Evolutionary conservation across 2,888 invertebrate species (phyloP), one percentile per base, ranked within the genome.

Genomic region (Tricholauxania praeusta): DNA sequence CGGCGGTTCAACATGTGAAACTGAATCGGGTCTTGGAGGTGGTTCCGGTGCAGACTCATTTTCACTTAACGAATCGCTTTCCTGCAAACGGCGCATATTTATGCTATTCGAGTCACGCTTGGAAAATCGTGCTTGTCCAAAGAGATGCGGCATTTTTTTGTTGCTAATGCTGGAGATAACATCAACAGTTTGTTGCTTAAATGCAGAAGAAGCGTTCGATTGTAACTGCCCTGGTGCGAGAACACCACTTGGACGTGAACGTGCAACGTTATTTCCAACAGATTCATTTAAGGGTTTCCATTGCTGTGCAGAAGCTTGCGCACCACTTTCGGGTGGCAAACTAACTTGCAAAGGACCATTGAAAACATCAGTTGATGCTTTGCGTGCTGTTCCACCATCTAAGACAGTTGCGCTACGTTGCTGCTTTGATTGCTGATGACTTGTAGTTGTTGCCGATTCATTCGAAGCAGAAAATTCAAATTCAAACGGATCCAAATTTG

Each of bases 261-360:
- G 77, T 71, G 76, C 7, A 14, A 48, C 47, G 63, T 55, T 59
- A 39, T 72, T 78, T 48, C 75, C 71, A 52, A 69, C 65, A 3
- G 62, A 15, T 2, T n/a, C 55, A 6, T 49, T 39, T 3, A 57
- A 67, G 49, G 77, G 73, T 32, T 78, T 81, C 79, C 79, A 84
- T 78, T 79, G 78, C 59, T 48, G 57, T 47, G 80, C 75, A 72
- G 78, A 48, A 48, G 74, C n/a, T 76, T 73, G n/a, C n/a, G 85
- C 82, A 68, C 88, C 79, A 59, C 88, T 87, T 79, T 93, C 93
- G 12, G 92, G 92, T 57, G 92, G 92, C 80, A 93, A 85, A 72
- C 91, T 89, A 62, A 93, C 93, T 79, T 93, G 92, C 74, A 93
- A 88, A 53, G 92, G 92, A 3, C 92, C 92, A 84, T 92, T 90